These are phyloP conservation scores for Anthoscopus minutus DNA, from an alignment of 2,113 vertebrate genomes.

Conservation along the genomic window DNA sequence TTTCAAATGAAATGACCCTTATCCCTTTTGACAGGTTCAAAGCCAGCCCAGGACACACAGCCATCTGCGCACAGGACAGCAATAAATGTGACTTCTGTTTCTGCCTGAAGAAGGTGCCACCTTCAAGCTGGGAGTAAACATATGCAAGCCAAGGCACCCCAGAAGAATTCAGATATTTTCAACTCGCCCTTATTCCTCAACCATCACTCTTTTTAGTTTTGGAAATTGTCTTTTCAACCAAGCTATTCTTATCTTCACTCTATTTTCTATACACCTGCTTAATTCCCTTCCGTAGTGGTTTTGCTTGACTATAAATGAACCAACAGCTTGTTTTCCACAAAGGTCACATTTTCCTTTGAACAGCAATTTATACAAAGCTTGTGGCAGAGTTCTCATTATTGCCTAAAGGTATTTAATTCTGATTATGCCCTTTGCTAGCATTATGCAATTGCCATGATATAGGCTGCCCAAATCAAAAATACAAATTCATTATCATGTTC, in stretches of 20 bases:
- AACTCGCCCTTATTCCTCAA: neutral
- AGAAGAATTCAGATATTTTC: neutral
- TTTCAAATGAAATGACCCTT: slow-evolving; percentile 8
- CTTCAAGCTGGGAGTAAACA: slow-evolving; percentile 50
- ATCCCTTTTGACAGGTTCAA: slow-evolving; percentile 44
- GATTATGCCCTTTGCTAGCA: neutral
- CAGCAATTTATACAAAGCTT: neutral
- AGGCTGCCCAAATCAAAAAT: neutral
- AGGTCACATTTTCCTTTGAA: neutral
- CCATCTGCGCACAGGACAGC: slow-evolving; percentile 41
- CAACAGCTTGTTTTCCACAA: neutral
- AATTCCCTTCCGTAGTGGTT: neutral
- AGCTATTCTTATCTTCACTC: neutral
- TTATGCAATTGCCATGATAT: neutral
- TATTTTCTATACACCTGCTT: neutral
- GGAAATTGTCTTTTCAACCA: neutral
- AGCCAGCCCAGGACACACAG: slow-evolving; percentile 2
- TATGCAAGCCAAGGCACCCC: neutral
- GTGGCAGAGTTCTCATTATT: neutral
- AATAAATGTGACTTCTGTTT: slow-evolving; percentile 17
- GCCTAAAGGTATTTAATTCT: neutral
- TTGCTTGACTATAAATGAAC: neutral
- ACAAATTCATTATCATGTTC: neutral
- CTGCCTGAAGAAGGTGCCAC: slow-evolving; percentile 13
- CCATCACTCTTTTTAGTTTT: neutral